Percentiles rank a stretch among this genome's conserved stretches.
Conservation (phyloP, 2,113 vertebrate genomes). For the Syngnathus scovelli region DNA sequence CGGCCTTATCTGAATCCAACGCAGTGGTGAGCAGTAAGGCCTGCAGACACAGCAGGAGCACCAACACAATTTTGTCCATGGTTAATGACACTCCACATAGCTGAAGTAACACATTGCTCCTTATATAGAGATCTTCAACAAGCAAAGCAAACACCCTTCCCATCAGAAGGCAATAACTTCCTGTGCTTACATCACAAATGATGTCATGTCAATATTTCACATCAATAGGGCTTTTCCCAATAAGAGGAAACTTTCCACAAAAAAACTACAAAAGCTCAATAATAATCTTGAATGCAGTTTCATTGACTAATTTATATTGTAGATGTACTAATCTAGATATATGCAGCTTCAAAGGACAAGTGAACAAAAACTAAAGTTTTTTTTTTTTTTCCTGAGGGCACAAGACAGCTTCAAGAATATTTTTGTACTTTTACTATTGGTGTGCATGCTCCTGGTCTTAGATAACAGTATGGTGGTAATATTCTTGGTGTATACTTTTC, state of each 20-base stretch:
- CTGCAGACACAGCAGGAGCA: slow-evolving; percentile 42
- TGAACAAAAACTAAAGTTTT: too few relatives aligned
- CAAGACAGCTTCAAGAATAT: background rate
- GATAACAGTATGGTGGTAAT: background rate
- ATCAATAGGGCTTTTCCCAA: background rate
- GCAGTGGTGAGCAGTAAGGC: slow-evolving; percentile 33
- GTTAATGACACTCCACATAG: background rate
- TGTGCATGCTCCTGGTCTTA: background rate
- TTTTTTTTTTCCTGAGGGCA: background rate
- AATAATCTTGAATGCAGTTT: background rate
- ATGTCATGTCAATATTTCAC: background rate
- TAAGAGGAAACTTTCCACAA: background rate
- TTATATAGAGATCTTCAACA: slow-evolving; percentile 25
- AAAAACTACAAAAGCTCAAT: background rate
- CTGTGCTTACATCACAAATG: background rate
- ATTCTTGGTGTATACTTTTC: background rate
- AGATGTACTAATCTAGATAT: background rate
- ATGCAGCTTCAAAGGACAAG: too few relatives aligned
- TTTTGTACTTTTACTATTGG: background rate
- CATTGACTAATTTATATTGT: background rate
- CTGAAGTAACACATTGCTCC: background rate
- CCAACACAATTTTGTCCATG: slow-evolving; percentile 33
- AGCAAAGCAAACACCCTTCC: background rate
- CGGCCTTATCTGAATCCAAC: slow-evolving; percentile 17
- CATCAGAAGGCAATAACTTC: background rate